Evolutionary conservation across 2,888 invertebrate species (phyloP), one percentile per base, ranked within the genome.

Genomic region (Euplagia quadripunctaria): DNA sequence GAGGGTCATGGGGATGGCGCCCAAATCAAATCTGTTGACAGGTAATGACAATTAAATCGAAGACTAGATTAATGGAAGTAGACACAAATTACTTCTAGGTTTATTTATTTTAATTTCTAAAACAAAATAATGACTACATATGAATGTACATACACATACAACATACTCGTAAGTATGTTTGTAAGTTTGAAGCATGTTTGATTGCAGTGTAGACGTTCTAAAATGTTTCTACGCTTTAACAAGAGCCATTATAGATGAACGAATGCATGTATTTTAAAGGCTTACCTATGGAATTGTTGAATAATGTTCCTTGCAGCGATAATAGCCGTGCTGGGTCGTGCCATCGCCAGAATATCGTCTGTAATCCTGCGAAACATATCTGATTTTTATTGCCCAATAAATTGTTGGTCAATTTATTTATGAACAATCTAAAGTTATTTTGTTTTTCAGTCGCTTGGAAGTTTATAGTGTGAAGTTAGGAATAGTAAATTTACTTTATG

Each of bases 301-400:
- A 98, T 97, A 82, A 98, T 96, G 84, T 98, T 97, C 88, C 97
- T 97, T 85, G 98, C 97, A 7, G 97, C 96, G 71, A 98, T 98
- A 80, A 96, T 94, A 46, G 96, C 96, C 61, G 97, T 97, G 90
- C 97, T 98, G 74, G 98, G 98, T 41, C 99, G 97, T 74, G 98
- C 97, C 98, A 98, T 98, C 89, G 98, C 98, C 86, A 99, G 93
- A 82, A 99, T 97, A 88, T 98, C 97, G 82, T 98, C 98, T 9
- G 98, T 98, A 82, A 99, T 97, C 98, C 98, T 98, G 94, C 12
- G 68, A 80, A 79, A 81, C 63, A 75, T 63, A 61, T 64, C 7
- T 41, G 17, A 51, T 14, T 51, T 63, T 49, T 46, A 61, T 61
- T 68, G 58, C 17, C 43, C 3, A 58, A 58, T 58, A 8, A 43